These are phyloP conservation scores for Cyphomyrus discorhynchus DNA, from an alignment of 2,113 vertebrate genomes.

Conservation along the genomic window DNA sequence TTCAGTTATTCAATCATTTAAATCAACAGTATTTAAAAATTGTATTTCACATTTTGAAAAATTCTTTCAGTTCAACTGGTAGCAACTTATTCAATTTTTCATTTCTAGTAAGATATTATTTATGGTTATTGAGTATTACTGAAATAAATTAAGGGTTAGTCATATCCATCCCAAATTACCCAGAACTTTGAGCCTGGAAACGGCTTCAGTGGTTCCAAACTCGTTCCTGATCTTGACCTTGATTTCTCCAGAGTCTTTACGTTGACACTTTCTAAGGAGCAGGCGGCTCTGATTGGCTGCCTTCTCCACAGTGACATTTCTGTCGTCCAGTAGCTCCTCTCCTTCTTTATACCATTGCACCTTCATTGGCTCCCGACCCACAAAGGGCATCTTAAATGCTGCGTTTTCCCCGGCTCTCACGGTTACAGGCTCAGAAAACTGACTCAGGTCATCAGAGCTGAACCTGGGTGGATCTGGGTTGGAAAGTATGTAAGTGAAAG, in stretches of 20 bases:
- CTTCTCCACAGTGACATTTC: slow-evolving; percentile 57
- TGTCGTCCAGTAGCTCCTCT: slow-evolving; percentile 56
- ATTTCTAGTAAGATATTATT: background rate
- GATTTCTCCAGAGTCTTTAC: slow-evolving; percentile 71
- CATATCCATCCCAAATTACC: slow-evolving; percentile 51
- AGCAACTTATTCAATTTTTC: background rate
- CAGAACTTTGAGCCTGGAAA: slow-evolving; percentile 62
- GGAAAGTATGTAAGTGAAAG: background rate
- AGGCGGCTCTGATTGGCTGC: slow-evolving; percentile 56
- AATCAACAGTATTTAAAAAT: background rate
- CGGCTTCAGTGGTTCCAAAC: slow-evolving; percentile 62
- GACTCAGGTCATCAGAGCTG: slow-evolving; percentile 55
- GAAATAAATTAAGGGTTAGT: background rate
- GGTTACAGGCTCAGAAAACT: slow-evolving; percentile 59
- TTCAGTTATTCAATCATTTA: background rate
- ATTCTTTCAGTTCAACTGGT: background rate
- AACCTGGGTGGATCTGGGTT: slow-evolving; percentile 71
- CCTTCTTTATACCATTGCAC: slow-evolving; percentile 71
- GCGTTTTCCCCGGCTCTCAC: slow-evolving; percentile 68
- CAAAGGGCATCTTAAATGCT: slow-evolving; percentile 64
- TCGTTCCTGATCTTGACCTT: slow-evolving; percentile 74
- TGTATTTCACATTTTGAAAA: background rate
- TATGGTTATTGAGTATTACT: background rate
- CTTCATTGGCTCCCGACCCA: slow-evolving; percentile 69
- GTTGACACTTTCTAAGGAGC: slow-evolving; percentile 58